Evolutionary conservation across 2,888 invertebrate species (phyloP), one percentile per base, ranked within the genome.

Genomic region (Agapetus fuscipes): DNA sequence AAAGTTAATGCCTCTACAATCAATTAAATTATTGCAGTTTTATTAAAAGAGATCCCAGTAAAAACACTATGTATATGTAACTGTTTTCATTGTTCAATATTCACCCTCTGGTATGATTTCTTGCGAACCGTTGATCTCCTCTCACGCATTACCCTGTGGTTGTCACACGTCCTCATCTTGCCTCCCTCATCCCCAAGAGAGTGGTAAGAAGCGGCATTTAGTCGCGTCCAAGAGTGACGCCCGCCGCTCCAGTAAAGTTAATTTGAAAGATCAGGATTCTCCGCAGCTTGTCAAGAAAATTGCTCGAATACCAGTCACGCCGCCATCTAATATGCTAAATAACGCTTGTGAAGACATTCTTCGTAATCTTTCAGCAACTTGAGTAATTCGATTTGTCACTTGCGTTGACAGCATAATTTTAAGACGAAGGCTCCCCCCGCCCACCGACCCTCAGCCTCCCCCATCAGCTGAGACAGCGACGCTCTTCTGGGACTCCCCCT

Each of bases 401-500:
- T 48, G 47, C 47, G 45, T 48, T 48, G 47, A 48, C 47, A 48
- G 47, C 45, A 48, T 48, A 48, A 48, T 48, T 48, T 48, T 45
- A 42, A 38, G 42, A 40, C 31, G 39, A 40, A 40, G 43, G 39
- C 39, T 37, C 27, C 17, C 51, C 54, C 46, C 51, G 20, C 49
- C 39, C 28, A 34, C 41, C 31, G 35, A 31, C 40, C 38, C 39
- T 45, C 39, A 51, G 49, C 52, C 52, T 48, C 46, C 52, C 48
- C 48, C 43, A 30, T 32, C 48, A 36, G 20, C 20, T 6, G 4
- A 6, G 20, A 9, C 5, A 20, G 20, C 20, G 20, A 20, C 20
- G 9, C 20, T 9, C 9, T 20, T 6, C 20, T 4, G 5, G 20
- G n/a, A 9, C 28, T 35, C 38, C 45, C 28, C 40, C 24, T 39